Percentiles rank a stretch among this genome's conserved stretches.
Conservation (phyloP, 2,113 vertebrate species). For the Glaucidium brasilianum region DNA sequence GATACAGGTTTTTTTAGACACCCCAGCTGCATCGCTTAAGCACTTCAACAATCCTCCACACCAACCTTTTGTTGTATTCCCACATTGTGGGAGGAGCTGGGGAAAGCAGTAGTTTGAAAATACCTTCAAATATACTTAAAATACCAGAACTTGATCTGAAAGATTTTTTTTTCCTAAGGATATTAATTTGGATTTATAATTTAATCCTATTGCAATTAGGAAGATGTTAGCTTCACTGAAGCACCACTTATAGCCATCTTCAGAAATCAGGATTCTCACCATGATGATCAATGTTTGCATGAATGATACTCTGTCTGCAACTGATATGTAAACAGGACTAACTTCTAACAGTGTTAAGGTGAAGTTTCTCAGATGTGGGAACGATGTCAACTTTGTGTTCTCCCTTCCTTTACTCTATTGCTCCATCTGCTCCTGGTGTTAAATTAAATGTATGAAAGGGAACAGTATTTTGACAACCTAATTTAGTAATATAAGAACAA, state of each 20-base stretch:
- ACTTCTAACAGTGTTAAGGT: background rate
- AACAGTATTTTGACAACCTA: background rate
- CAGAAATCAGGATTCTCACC: background rate
- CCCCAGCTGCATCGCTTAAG: no score
- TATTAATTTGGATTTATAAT: background rate
- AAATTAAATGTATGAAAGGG: background rate
- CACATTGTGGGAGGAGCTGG: background rate
- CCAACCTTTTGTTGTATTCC: no score
- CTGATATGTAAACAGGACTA: background rate
- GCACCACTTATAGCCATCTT: background rate
- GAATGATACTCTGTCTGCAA: background rate
- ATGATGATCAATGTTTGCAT: background rate
- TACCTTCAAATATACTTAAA: background rate
- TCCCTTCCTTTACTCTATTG: background rate
- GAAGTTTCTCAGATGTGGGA: background rate
- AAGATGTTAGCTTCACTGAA: background rate
- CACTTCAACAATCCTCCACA: no score
- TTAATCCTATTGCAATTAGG: background rate
- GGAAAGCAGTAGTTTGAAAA: background rate
- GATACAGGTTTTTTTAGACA: no score
- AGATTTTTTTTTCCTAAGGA: background rate
- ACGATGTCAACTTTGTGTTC: background rate
- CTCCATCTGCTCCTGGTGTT: background rate
- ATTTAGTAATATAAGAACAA: background rate
- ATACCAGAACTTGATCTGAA: background rate